Evolutionary conservation across 1,140 invertebrate species (phyloP).

Genomic region (Periplaneta americana): DNA sequence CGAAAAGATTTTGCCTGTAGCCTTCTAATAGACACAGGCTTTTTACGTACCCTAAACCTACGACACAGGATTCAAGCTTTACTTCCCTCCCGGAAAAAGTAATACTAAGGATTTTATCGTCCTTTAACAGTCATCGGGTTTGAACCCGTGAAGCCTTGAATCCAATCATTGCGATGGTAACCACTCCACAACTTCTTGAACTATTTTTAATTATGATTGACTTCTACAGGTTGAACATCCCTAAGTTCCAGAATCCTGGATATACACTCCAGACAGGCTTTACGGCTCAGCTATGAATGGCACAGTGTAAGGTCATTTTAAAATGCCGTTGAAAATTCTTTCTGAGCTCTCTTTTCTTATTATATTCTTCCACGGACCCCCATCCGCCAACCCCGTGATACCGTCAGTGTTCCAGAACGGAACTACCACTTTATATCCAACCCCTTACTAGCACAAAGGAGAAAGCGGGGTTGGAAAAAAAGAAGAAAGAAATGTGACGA

Average conservation of each 20-base stretch:
- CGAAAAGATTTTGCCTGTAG: too few species aligned
- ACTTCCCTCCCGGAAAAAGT: too few species aligned
- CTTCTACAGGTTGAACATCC: not conserved
- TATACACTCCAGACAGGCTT: not conserved
- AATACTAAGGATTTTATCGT: too few species aligned
- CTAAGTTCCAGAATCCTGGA: not conserved
- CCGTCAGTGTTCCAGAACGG: not conserved
- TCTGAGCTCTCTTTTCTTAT: not conserved
- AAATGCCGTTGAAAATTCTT: too few species aligned
- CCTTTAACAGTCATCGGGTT: too few species aligned
- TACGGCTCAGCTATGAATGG: not conserved
- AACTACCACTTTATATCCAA: not conserved
- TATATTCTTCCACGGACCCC: not conserved
- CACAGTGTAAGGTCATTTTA: not conserved
- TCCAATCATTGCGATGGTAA: too few species aligned
- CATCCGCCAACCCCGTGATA: not conserved
- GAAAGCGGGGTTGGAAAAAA: not conserved
- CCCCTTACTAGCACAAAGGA: not conserved
- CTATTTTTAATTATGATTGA: too few species aligned
- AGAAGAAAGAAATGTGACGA: not conserved
- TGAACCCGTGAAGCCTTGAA: too few species aligned
- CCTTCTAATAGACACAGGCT: too few species aligned
- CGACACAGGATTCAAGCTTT: too few species aligned
- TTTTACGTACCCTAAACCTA: too few species aligned
- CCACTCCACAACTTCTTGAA: too few species aligned